A percentile compares a stretch with the other conserved stretches of the same genome.
Evolutionary conservation across 2,113 vertebrate species (phyloP).

Genomic region (Rhadina sibilatrix): DNA sequence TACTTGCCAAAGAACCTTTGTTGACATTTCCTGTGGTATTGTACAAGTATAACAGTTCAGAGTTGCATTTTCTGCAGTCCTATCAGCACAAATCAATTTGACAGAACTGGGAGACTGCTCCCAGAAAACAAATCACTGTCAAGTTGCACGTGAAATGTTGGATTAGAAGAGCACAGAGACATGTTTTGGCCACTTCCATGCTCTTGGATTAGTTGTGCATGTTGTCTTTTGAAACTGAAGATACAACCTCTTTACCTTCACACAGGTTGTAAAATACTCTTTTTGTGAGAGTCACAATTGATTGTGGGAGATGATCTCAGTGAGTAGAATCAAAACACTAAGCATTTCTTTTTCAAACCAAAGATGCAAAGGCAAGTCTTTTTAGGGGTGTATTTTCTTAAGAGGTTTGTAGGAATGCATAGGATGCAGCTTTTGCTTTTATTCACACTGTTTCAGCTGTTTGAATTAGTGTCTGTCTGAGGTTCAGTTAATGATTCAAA

Average conservation of each 20-base stretch:
- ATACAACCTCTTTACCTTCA: not conserved
- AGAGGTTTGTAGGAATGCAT: not conserved
- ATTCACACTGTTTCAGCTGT: slow-evolving; percentile 26
- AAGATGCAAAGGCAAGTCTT: slow-evolving; percentile 13
- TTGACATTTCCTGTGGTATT: not conserved
- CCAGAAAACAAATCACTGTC: not conserved
- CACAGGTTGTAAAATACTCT: not conserved
- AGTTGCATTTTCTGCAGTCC: not conserved
- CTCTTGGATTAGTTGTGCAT: not conserved
- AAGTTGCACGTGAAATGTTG: fast-evolving
- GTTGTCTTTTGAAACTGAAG: not conserved
- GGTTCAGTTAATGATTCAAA: slow-evolving; percentile 7
- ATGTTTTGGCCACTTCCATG: not conserved
- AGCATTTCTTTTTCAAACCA: not conserved
- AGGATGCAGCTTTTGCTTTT: slow-evolving; percentile 6
- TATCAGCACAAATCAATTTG: not conserved
- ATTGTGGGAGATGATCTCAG: not conserved
- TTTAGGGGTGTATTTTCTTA: not conserved
- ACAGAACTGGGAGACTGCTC: not conserved
- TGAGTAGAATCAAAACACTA: not conserved
- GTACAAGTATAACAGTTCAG: not conserved
- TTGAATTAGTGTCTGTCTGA: not conserved
- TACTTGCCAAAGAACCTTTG: not conserved
- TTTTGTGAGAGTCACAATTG: not conserved
- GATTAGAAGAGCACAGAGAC: not conserved